Base-by-base conservation (phyloP, 2,888 invertebrate species). In the Drosophila diplacantha region DNA sequence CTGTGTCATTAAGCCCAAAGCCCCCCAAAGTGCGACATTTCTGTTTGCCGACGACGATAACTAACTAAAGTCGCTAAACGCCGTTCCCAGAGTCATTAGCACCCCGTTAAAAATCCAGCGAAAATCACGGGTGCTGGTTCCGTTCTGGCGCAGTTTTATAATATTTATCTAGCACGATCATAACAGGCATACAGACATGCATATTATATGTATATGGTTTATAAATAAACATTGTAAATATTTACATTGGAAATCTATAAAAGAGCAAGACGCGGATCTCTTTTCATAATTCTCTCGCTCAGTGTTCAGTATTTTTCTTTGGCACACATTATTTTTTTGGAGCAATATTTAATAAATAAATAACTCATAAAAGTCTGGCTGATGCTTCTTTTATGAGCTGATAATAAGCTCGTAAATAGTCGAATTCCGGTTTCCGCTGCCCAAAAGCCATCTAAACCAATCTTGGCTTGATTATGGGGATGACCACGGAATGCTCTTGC, bases 161-260 rank as follows among this genome's bases (percentile, higher is more conserved):
- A 83, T 73, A 81, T 73, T 81, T 74, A 64, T 71, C 59, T 70
- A 70, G 62, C 62, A 49, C 67, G 74, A 68, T 76, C 66, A 62
- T 54, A 55, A 63, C 50, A 64, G 46, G 51, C 43, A 50, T 43
- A 51, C 37, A 49, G 32, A 38, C 38, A 47, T 50, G 22, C 51
- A 53, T 32, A 54, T 44, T 44, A 60, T 52, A 67, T 44, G 2
- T 74, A 59, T 75, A 68, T 62, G 71, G 61, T 75, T 68, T 63
- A 75, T 67, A 83, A 79, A 81, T 79, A 75, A 79, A 75, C 35
- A 34, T 41, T 71, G 74, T 79, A 79, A 79, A 84, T 82, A 79
- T 79, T 79, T 79, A 82, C 77, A 82, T 74, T 74, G 65, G 46
- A 73, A 52, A 63, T 50, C 65, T 61, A 74, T 63, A 53, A 60